Evolutionary conservation across 2,113 vertebrate genomes (phyloP).

Genomic region (Ceratotherium simum): DNA sequence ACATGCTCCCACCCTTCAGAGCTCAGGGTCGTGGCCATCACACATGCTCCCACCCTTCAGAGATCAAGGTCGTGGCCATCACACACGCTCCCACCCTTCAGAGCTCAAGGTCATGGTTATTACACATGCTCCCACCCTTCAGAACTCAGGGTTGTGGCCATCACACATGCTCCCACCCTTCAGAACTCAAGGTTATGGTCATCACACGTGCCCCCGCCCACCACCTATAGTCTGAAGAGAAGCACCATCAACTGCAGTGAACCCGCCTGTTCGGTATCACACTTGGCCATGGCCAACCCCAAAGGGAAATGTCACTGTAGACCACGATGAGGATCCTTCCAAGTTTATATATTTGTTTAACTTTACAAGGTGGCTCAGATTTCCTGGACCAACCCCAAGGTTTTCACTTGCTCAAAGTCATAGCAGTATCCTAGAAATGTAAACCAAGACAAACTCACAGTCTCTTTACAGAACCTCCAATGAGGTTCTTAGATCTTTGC

Average conservation of each 20-base stretch:
- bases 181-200: background rate
- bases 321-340: background rate
- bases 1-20: too few relatives aligned
- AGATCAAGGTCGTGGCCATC: too few relatives aligned
- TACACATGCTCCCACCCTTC: too few relatives aligned
- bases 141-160: accelerated
- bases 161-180: background rate
- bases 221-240: background rate
- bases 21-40: too few relatives aligned
- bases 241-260: background rate
- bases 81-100: too few relatives aligned
- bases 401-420: too few relatives aligned
- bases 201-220: background rate
- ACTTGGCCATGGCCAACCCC: accelerated
- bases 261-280: accelerated
- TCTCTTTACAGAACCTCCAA: accelerated
- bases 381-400: background rate
- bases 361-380: background rate
- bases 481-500: background rate
- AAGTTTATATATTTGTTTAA: accelerated
- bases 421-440: background rate
- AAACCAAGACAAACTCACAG: too few relatives aligned
- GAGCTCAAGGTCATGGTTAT: background rate
- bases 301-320: accelerated
- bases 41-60: too few relatives aligned